These are phyloP conservation scores for Hartigia nigra DNA, from an alignment of 2,888 invertebrate species.

Conservation along the genomic window DNA sequence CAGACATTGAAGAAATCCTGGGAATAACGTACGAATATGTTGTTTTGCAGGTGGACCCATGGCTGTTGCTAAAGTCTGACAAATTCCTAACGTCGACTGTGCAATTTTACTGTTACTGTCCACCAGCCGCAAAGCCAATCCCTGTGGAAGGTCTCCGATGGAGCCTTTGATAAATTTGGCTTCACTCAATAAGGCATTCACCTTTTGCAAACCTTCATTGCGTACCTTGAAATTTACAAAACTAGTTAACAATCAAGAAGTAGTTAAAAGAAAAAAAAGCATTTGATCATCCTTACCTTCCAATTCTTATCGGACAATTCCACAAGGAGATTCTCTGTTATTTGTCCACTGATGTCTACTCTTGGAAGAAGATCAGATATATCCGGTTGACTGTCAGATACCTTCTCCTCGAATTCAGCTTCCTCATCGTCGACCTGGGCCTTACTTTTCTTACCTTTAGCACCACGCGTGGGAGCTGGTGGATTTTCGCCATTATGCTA, in stretches of 20 bases:
- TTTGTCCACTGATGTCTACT: slow-evolving; percentile 83
- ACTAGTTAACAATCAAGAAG: background rate
- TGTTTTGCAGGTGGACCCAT: slow-evolving; percentile 86
- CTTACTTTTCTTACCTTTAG: slow-evolving; percentile 42
- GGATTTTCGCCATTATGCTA: slow-evolving; percentile 49
- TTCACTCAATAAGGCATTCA: slow-evolving; percentile 77
- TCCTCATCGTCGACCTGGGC: slow-evolving; percentile 63
- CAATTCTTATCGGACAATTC: slow-evolving; percentile 92
- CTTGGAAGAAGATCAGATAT: slow-evolving; percentile 77
- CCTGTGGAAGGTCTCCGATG: slow-evolving; percentile 86
- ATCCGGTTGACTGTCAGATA: slow-evolving; percentile 68
- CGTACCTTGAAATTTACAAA: slow-evolving; percentile 51
- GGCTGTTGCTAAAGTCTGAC: slow-evolving; percentile 82
- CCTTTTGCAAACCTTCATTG: slow-evolving; percentile 70
- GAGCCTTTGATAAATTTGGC: slow-evolving; percentile 85
- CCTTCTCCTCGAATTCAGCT: slow-evolving; percentile 66
- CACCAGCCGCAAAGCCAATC: slow-evolving; percentile 79
- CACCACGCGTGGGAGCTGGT: slow-evolving; percentile 49
- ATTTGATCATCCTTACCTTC: slow-evolving; percentile 73
- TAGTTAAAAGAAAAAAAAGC: background rate
- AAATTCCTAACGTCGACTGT: slow-evolving; percentile 84
- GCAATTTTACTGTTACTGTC: slow-evolving; percentile 96
- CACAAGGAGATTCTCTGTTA: slow-evolving; percentile 82
- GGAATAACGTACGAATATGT: slow-evolving; percentile 84
- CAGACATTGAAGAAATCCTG: slow-evolving; percentile 78